phyloP scores from a whole-genome alignment of 2,888 invertebrate species.

The Stenodema calcarata region DNA sequence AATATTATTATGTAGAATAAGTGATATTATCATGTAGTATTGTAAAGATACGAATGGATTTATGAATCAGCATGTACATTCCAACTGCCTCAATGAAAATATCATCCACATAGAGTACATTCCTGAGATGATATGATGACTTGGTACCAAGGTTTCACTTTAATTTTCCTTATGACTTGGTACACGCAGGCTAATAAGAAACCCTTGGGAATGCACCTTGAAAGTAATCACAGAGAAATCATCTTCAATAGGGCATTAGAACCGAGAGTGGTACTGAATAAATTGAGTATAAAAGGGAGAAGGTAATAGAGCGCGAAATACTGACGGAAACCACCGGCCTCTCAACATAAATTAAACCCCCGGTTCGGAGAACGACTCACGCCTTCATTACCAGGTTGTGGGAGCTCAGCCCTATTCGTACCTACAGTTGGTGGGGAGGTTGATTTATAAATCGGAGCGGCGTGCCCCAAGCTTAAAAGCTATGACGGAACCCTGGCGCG shows the following conservation, averaged over 20 bases:
- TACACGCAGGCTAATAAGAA: not conserved
- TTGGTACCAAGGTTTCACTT: too few species aligned
- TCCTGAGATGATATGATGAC: too few species aligned
- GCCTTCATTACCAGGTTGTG: slow-evolving; percentile 40
- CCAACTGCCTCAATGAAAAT: too few species aligned
- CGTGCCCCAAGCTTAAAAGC: not conserved
- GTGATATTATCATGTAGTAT: too few species aligned
- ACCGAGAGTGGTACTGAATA: slow-evolving; percentile 7
- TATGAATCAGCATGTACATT: too few species aligned
- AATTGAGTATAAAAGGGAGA: not conserved
- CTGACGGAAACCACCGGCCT: slow-evolving; percentile 17
- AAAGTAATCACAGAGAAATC: not conserved
- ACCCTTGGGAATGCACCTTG: not conserved
- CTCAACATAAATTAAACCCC: slow-evolving; percentile 10
- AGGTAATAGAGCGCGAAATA: slow-evolving; percentile 17
- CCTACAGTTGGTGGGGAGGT: not conserved
- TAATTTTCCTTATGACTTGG: too few species aligned
- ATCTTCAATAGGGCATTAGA: not conserved
- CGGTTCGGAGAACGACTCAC: not conserved
- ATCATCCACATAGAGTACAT: too few species aligned
- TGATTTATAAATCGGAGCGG: slow-evolving; percentile 30
- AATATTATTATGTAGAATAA: too few species aligned
- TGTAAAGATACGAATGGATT: too few species aligned
- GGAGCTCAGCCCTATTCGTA: not conserved
- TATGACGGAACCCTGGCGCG: not conserved